Evolutionary conservation across 2,113 vertebrate genomes (phyloP), one percentile per base, ranked within the genome.

Genomic region (Myotis brandtii): DNA sequence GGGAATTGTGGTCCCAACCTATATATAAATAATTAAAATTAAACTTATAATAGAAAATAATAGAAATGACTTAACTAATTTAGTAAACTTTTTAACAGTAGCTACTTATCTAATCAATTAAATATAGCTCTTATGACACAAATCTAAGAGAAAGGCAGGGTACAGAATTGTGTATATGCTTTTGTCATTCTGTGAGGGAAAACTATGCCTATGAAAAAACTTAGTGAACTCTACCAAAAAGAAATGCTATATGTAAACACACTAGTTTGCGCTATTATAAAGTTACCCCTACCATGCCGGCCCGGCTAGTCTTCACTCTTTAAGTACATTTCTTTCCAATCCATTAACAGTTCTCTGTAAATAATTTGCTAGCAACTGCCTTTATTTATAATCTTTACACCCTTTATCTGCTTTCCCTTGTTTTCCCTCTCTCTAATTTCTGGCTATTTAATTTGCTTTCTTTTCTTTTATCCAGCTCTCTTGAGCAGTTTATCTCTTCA

Each of bases 131-230:
- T 75, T 76, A 6, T 17, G 48, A 54, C n/a, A 46, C 21, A 43
- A 91, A 86, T 91, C 46, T 85, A 52, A 62, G 72, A 85, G 80
- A 93, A 88, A 80, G 82, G 20, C 50, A 66, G 64, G 52, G n/a
- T 69, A 27, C n/a, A 20, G 82, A 85, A 80, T 46, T 72, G 23
- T 75, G 40, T 76, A 66, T 1, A 1, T 77, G 11, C 43, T 77
- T 18, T 86, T 82, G 14, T 82, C 23, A 46, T 84, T 73, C 20
- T 34, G 25, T n/a, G 40, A 75, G 25, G n/a, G 66, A 56, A 59
- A 92, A 82, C 54, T 54, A 25, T 32, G 25, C 59, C 32, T 76
- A 9, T 17, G 16, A 46, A 83, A 46, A 82, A 79, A 66, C 30
- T 52, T 18, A 37, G 52, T 83, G 30, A 67, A 75, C 62, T 89